Percentiles rank a stretch among this genome's conserved stretches.
Evolutionary conservation across 2,888 invertebrate genomes (phyloP).

Genomic region (Eilema caniola): DNA sequence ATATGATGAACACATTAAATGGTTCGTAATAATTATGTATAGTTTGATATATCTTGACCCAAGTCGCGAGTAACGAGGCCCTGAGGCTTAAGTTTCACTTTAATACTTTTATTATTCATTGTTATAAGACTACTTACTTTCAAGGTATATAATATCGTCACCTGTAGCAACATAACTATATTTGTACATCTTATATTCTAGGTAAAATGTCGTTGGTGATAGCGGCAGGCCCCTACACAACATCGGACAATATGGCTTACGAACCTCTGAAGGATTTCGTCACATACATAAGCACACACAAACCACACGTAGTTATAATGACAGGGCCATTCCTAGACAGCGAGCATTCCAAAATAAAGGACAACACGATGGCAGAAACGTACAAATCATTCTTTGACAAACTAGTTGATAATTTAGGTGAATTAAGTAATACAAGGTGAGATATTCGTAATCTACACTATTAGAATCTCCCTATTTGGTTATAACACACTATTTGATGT

Average conservation of each 20-base stretch:
- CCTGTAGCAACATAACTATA: background rate
- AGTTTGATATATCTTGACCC: too few relatives aligned
- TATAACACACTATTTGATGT: too few relatives aligned
- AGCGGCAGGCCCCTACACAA: conserved; percentile 94
- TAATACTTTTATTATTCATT: too few relatives aligned
- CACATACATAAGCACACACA: conserved; percentile 88
- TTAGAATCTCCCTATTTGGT: background rate
- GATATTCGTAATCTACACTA: conserved; percentile 25
- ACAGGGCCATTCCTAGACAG: conserved; percentile 95
- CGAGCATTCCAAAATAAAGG: conserved; percentile 88
- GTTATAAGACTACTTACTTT: too few relatives aligned
- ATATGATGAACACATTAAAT: conserved; percentile 74
- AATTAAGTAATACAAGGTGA: conserved; percentile 87
- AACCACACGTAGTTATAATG: conserved; percentile 93
- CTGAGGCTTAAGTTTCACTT: too few relatives aligned
- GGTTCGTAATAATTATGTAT: conserved; percentile 47
- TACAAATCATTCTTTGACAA: conserved; percentile 92
- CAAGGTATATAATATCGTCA: too few relatives aligned
- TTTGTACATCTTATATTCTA: conserved; percentile 43
- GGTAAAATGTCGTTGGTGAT: conserved; percentile 90
- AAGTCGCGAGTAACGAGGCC: too few relatives aligned
- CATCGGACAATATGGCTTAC: conserved; percentile 91
- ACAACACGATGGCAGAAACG: conserved; percentile 88
- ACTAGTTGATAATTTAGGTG: conserved; percentile 88
- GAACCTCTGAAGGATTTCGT: conserved; percentile 94